A percentile compares a stretch with the other conserved stretches of the same genome.
These are phyloP conservation scores for Tupaia tana DNA, from an alignment of 2,113 vertebrate species.

Conservation along the genomic window DNA sequence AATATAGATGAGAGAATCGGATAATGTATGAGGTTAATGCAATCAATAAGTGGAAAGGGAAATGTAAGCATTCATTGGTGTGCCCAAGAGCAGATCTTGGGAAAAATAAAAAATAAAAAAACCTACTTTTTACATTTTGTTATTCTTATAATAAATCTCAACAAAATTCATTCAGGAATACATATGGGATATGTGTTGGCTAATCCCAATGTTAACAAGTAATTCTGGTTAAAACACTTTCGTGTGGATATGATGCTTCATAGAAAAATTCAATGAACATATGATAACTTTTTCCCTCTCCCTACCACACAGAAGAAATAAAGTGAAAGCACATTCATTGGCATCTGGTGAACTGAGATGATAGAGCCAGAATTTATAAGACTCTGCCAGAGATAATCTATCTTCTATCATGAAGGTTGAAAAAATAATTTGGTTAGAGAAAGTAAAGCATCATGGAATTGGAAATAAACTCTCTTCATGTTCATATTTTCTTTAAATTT, in stretches of 20 bases:
- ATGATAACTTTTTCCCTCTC: not conserved
- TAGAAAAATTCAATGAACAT: not conserved
- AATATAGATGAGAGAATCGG: not conserved
- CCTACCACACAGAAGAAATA: not conserved
- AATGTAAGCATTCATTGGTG: not conserved
- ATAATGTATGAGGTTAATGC: not conserved
- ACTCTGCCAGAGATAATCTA: not conserved
- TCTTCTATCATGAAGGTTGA: not conserved
- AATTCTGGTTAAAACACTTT: not conserved
- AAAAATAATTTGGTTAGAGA: slow-evolving; percentile 36
- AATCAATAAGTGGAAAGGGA: not conserved
- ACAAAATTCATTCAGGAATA: not conserved
- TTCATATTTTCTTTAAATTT: slow-evolving; percentile 58
- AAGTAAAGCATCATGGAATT: not conserved
- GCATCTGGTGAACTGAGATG: not conserved
- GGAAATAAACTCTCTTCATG: accelerated
- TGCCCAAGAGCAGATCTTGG: not conserved
- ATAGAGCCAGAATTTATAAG: not conserved
- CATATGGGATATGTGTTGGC: not conserved
- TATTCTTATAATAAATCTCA: not conserved
- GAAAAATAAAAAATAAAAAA: not conserved
- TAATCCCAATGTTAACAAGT: not conserved
- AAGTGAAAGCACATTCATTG: not conserved
- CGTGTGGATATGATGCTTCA: not conserved
- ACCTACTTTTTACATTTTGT: not conserved